Evolutionary conservation across 2,888 invertebrate species (phyloP).

Genomic region (Nemotelus pantherinus): DNA sequence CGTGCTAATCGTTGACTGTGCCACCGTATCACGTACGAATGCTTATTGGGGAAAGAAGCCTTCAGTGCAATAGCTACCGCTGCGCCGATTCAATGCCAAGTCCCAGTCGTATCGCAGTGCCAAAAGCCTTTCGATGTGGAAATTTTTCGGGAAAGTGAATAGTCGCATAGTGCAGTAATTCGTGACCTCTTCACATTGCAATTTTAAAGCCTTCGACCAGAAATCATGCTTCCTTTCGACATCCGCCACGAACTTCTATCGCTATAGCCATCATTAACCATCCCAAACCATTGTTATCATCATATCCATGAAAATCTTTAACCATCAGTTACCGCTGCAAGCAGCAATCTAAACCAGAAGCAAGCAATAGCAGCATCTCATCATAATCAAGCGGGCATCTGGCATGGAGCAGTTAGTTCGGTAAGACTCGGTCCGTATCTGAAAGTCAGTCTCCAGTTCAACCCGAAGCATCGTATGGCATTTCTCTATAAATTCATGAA

Average conservation of each 20-base stretch:
- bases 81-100: conserved; percentile 7
- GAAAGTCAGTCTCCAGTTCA: conserved; percentile 25
- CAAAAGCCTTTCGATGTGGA: conserved; percentile 33
- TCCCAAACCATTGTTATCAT: conserved; percentile 1
- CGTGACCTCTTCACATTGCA: conserved; percentile 1
- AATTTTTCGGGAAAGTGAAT: background rate
- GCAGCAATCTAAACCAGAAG: conserved; percentile 11
- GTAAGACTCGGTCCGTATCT: conserved; percentile 20
- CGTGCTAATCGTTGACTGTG: conserved; percentile 10
- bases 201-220: background rate
- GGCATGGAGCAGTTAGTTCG: background rate
- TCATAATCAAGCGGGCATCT: background rate
- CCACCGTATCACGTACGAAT: conserved; percentile 20
- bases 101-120: background rate
- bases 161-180: conserved; percentile 1
- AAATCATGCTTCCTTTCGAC: background rate
- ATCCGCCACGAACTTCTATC: background rate
- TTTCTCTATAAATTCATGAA: conserved; percentile 66
- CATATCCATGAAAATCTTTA: background rate
- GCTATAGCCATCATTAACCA: background rate
- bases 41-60: background rate
- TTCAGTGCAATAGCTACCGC: background rate
- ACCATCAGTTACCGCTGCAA: background rate
- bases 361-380: conserved; percentile 22
- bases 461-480: conserved; percentile 34